Base-by-base conservation (phyloP, 2,888 invertebrate species). In the Silvanus unidentatus region DNA sequence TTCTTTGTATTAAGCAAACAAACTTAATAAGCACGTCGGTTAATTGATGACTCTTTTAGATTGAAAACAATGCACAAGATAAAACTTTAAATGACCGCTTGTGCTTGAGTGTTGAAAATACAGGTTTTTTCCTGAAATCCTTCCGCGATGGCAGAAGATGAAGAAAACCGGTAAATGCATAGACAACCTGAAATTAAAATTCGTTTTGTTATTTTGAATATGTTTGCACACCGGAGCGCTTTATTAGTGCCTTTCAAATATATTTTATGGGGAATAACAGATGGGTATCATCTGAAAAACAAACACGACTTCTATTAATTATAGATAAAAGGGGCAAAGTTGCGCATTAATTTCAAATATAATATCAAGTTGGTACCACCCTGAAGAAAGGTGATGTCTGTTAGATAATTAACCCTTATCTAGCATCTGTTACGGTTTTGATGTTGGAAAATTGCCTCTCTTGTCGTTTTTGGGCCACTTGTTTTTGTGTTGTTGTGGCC, bases 1-100 rank as follows among this genome's bases (percentile, higher is more conserved):
- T 51, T 55, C 49, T 59, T 62, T 60, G 62, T 62, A 45, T 57
- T 55, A 59, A 54, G 47, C 47, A 55, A 56, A 56, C 54, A 57
- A 50, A 56, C 54, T 55, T 63, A 63, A 63, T 62, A 60, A 62
- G 55, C 54, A 60, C 58, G 58, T 58, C 54, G 52, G 50, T 55
- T 60, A 61, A 59, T 62, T 63, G 63, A 63, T 63, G 60, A 51
- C 53, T 51, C 57, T 55, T 52, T 46, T 47, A 59, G 61, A 63
- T 63, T 52, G 44, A 48, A 57, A 56, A 63, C 60, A 62, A 62
- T 62, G 53, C 50, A 46, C 48, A 47, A 48, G 57, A 53, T 57
- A 59, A 55, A 22, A 22, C 22, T 22, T 22, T n/a, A n/a, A n/a
- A 22, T 22, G 22, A 22, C 22, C 22, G 22, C 8, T 22, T 5